Base-by-base conservation (phyloP, 1,140 invertebrate genomes). In the Achroia grisella region DNA sequence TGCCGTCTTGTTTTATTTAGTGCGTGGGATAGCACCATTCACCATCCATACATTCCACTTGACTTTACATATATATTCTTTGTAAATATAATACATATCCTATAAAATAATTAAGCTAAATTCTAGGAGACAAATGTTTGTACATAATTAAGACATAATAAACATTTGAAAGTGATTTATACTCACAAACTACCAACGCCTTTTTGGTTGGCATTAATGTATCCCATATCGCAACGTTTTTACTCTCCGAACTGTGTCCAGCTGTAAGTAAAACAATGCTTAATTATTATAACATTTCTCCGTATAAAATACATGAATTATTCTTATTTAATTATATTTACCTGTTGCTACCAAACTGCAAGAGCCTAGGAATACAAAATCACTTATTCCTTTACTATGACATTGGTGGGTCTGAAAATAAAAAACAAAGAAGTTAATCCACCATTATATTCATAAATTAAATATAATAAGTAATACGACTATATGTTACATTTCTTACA, bases 171-270 rank as follows among this genome's bases (percentile, higher is more conserved):
- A 48, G 10, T 31, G 0, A 37, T 47, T 40, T 30, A 37, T 77
- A 87, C 84, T 87, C 74, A 93, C 93, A 91, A 86, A 95, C 93
- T 39, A 99, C 94, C 55, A 97, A 89, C 32, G 96, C 93, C 87
- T 98, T 98, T 65, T 95, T 95, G 62, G 94, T 92, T 4, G 98
- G 98, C 84, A 99, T 90, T 37, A 99, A 88, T 0, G 98, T 99
- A 77, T 99, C 98, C 98, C 98, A 99, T 44, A 99, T 90, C 37
- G 95, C 96, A n/a, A 99, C 95, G 85, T 99, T 99, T 67, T 95
- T 94, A 68, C 95, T 97, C 80, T 99, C 98, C 0, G 95, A 95
- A 74, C 96, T 97, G 71, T 98, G 96, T 10, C 98, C 98, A 48
- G 96, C 96, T 90, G 69, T 30, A 86, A 86, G n/a, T 15, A 36